A percentile compares a stretch with the other conserved stretches of the same genome.
Evolutionary conservation across 2,888 invertebrate genomes (phyloP).

Genomic region (Clivina fossor): DNA sequence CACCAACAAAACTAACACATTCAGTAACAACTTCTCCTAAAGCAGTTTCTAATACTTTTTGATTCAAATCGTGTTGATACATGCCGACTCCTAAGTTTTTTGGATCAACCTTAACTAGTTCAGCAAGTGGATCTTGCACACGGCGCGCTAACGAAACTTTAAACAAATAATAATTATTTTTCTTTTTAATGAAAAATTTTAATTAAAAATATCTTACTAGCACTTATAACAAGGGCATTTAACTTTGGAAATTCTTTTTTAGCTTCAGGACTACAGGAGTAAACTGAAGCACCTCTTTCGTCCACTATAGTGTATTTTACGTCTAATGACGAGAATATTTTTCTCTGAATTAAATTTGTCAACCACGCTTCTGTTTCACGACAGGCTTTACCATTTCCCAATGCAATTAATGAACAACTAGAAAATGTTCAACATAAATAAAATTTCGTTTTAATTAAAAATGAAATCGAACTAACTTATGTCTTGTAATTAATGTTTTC

Average conservation of each 20-base stretch:
- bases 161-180: slow-evolving; percentile 50
- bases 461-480: slow-evolving; percentile 55
- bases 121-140: slow-evolving; percentile 86
- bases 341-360: slow-evolving; percentile 59
- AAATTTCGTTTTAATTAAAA: too few species aligned
- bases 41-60: slow-evolving; percentile 71
- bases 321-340: slow-evolving; percentile 59
- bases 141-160: slow-evolving; percentile 81
- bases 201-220: slow-evolving; percentile 54
- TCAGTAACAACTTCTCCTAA: slow-evolving; percentile 83
- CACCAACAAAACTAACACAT: slow-evolving; percentile 91
- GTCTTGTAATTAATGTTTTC: slow-evolving; percentile 58
- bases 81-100: slow-evolving; percentile 92
- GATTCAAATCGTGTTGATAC: slow-evolving; percentile 90
- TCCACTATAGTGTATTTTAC: slow-evolving; percentile 80
- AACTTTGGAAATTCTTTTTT: slow-evolving; percentile 81
- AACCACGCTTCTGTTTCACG: slow-evolving; percentile 82
- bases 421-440: slow-evolving; percentile 42
- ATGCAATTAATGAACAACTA: slow-evolving; percentile 78
- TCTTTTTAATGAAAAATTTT: too few species aligned
- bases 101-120: slow-evolving; percentile 91
- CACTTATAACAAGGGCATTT: slow-evolving; percentile 81
- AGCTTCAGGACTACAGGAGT: slow-evolving; percentile 85
- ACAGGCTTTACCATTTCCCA: slow-evolving; percentile 91
- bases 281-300: slow-evolving; percentile 90